Conservation (phyloP, 2,797 vertebrate species). For the Labeo calbasu region DNA sequence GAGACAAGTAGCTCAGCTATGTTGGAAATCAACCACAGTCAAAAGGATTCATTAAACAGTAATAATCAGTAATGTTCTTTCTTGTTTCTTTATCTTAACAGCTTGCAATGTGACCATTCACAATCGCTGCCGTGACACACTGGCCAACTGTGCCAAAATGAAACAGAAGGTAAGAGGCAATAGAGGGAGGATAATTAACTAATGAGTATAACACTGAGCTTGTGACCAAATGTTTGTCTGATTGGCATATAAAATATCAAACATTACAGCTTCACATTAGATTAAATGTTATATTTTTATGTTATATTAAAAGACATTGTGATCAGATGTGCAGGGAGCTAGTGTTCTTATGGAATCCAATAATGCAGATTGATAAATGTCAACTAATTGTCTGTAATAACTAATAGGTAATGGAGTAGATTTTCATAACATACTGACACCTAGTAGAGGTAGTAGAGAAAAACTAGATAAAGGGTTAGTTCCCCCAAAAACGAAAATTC, state of each 20-base stretch:
- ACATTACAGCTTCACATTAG: neutral
- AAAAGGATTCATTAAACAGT: neutral
- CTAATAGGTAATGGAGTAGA: neutral
- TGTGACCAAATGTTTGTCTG: neutral
- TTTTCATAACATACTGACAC: neutral
- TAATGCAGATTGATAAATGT: neutral
- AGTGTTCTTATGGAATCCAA: neutral
- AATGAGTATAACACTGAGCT: neutral
- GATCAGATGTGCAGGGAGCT: neutral
- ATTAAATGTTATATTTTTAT: neutral
- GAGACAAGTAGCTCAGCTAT: neutral
- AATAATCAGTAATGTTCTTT: neutral
- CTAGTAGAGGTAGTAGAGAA: neutral
- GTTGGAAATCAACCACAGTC: neutral
- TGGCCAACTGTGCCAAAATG: constrained; percentile 93
- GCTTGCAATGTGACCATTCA: constrained; percentile 94
- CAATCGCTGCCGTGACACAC: constrained; percentile 92
- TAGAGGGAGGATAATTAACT: neutral
- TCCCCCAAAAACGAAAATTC: neutral
- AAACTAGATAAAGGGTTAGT: neutral
- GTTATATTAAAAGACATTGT: too few relatives aligned
- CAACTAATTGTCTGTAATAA: neutral
- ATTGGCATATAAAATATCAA: neutral
- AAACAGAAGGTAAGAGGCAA: constrained; percentile 87
- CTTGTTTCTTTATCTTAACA: constrained; percentile 61